A percentile compares a stretch with the other conserved stretches of the same genome.
Evolutionary conservation across 2,888 invertebrate genomes (phyloP).

Genomic region (Chrysina gloriosa): DNA sequence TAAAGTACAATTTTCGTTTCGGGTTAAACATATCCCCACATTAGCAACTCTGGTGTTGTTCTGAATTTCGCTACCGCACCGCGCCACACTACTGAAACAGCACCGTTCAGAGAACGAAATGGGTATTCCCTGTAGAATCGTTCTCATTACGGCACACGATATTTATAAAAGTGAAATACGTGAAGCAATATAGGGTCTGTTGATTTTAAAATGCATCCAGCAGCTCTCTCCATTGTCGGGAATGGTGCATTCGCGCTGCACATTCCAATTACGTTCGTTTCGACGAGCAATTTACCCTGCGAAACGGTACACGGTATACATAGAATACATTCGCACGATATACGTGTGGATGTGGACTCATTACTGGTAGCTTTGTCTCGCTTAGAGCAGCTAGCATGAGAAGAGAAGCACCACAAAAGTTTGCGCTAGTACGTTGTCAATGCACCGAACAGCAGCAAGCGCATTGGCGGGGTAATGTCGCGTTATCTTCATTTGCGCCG

Average conservation of each 20-base stretch:
- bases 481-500: conserved; percentile 63
- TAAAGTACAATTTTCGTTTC: conserved; percentile 35
- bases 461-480: conserved; percentile 57
- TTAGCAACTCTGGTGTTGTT: conserved; percentile 10
- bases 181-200: conserved; percentile 53
- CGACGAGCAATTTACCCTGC: conserved; percentile 57
- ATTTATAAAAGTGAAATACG: conserved; percentile 48
- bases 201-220: conserved; percentile 56
- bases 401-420: neutral
- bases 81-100: neutral
- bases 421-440: conserved; percentile 28
- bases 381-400: neutral
- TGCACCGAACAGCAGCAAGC: conserved; percentile 53
- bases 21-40: conserved; percentile 28
- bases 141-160: conserved; percentile 35
- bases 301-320: conserved; percentile 50
- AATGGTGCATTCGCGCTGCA: conserved; percentile 55
- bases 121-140: conserved; percentile 31
- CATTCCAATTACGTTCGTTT: conserved; percentile 60
- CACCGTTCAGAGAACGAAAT: conserved; percentile 15
- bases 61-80: conserved; percentile 18
- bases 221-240: conserved; percentile 54
- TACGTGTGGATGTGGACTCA: neutral
- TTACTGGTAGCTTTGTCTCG: conserved; percentile 10
- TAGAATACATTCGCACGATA: conserved; percentile 7